Evolutionary conservation across 2,113 vertebrate genomes (phyloP).

Genomic region (Thomomys bottae): DNA sequence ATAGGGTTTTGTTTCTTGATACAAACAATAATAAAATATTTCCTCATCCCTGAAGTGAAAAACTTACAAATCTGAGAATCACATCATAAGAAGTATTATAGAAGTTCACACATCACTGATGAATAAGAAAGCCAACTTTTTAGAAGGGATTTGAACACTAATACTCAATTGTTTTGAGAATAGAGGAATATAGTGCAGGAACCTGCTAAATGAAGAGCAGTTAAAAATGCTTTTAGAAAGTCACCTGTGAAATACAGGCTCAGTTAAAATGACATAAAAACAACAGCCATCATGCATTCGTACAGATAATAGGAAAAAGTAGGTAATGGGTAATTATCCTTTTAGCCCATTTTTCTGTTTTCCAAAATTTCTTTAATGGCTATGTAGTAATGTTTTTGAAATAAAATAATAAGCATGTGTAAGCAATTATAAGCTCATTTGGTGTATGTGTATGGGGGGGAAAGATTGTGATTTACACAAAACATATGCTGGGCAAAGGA

Average conservation of each 20-base stretch:
- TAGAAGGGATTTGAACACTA: background rate
- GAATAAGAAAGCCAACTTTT: background rate
- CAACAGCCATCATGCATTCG: background rate
- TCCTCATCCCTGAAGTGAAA: background rate
- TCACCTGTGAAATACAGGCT: background rate
- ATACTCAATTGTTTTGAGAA: background rate
- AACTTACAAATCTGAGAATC: background rate
- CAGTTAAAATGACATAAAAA: slow-evolving; percentile 3
- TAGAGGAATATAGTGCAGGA: background rate
- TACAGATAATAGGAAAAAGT: background rate
- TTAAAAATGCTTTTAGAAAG: background rate
- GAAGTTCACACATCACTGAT: background rate
- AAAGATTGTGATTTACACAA: slow-evolving; percentile 60
- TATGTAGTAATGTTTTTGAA: slow-evolving; percentile 57
- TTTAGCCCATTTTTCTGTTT: slow-evolving; percentile 34
- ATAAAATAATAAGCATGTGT: slow-evolving; percentile 71
- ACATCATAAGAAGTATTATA: background rate
- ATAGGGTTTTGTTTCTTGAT: too few relatives aligned
- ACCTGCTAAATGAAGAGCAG: background rate
- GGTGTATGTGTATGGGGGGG: slow-evolving; percentile 41
- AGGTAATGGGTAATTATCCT: background rate
- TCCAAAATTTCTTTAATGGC: slow-evolving; percentile 57
- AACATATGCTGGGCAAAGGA: slow-evolving; percentile 59
- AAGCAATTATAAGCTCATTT: slow-evolving; percentile 74
- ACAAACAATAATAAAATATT: background rate